Percentiles rank a stretch among this genome's conserved stretches.
Conservation (phyloP, 2,888 invertebrate species). For the Caenorhabditis becei region DNA sequence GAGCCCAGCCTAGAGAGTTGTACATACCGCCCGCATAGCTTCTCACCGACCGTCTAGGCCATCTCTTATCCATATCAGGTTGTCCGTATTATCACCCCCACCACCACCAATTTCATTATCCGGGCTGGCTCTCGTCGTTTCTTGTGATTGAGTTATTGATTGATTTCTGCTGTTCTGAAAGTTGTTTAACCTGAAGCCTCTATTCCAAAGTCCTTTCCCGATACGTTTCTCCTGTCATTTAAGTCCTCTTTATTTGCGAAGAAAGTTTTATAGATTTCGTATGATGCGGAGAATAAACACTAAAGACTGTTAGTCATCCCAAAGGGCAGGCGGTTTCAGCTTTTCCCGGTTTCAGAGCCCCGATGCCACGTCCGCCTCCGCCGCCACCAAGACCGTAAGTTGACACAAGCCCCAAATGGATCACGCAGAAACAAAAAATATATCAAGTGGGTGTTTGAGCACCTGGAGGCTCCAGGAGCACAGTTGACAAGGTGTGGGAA, state of each 20-base stretch:
- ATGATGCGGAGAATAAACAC: constrained; percentile 22
- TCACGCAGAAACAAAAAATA: background rate
- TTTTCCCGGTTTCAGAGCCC: background rate
- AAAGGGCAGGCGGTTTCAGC: constrained; percentile 11
- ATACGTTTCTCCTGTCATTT: background rate
- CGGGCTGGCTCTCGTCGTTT: constrained; percentile 40
- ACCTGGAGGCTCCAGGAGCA: constrained; percentile 26
- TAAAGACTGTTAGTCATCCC: constrained; percentile 4
- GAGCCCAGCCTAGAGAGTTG: constrained; percentile 22
- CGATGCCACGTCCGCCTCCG: constrained; percentile 27
- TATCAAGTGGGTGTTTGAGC: constrained; percentile 24
- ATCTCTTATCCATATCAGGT: constrained; percentile 53
- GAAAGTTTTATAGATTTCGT: constrained; percentile 17
- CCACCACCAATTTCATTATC: constrained; percentile 2
- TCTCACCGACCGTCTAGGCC: constrained; percentile 39
- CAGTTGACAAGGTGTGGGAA: background rate
- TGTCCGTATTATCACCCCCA: background rate
- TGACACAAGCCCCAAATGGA: constrained; percentile 12
- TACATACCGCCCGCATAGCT: constrained; percentile 18
- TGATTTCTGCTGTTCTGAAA: background rate
- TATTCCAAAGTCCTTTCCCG: constrained; percentile 1
- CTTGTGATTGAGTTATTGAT: constrained; percentile 21
- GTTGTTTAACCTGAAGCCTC: too few species aligned
- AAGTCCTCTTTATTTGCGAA: background rate
- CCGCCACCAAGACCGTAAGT: constrained; percentile 43